Evolutionary conservation across 2,888 invertebrate genomes (phyloP), one percentile per base, ranked within the genome.

Genomic region (Aspidiotus destructor): DNA sequence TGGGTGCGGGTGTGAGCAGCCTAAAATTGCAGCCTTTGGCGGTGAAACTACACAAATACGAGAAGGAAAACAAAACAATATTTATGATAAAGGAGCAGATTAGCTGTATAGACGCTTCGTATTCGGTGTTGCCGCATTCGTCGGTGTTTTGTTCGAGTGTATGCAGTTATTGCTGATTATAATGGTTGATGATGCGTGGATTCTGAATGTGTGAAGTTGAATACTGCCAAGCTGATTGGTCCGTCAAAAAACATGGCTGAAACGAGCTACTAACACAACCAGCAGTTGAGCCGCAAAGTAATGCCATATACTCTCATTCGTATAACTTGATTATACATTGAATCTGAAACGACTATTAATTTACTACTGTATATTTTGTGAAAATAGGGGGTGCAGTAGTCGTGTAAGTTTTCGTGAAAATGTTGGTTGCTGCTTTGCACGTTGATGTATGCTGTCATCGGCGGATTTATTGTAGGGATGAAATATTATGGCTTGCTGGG

Each of bases 301-400:
- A 48, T 48, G 48, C n/a, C 48, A n/a, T 48, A 48, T 48, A 13
- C 48, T 48, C n/a, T 11, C 48, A 13, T 48, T 48, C 10, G 48
- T 48, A 48, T 48, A 13, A n/a, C 48, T 48, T 13, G 10, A n/a
- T 48, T 13, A n/a, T 48, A 13, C n/a, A 48, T 48, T 48, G 48
- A 48, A 48, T 13, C 2, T 11, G n/a, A 48, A 48, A 28, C 28
- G 28, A 28, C 28, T 48, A 48, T 13, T 11, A 48, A 48, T 48
- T 11, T n/a, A 48, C 48, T 48, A 48, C 10, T 48, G 48, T n/a
- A 48, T 48, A n/a, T 48, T 48, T 48, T 48, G 48, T 48, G 48
- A 48, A 48, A 48, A 48, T 48, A 48, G 48, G 48, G 48, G 48
- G 48, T 48, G 48, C 48, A 48, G 48, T 48, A 28, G 28, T 28